Evolutionary conservation across 2,113 vertebrate genomes (phyloP), one percentile per base, ranked within the genome.

Genomic region (Oophaga pumilio): DNA sequence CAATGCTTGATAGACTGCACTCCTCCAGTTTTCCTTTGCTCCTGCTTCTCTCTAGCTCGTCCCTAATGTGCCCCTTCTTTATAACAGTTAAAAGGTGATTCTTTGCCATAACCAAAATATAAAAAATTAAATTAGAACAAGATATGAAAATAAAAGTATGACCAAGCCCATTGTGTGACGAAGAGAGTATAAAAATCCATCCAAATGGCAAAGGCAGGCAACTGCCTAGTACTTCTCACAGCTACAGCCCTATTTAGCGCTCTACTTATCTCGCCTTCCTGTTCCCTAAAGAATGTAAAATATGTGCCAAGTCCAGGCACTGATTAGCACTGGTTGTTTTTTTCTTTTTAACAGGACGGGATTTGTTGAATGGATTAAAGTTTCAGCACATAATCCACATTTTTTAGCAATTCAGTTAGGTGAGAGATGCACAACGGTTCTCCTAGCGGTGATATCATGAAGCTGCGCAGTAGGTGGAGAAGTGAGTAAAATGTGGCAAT

Each of bases 301-400:
- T 68, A 86, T 86, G 85, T 78, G 85, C 85, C 60, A 78, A 78
- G 85, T 86, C 22, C 85, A 86, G 76, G 85, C 85, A 86, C 85
- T 24, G 85, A 86, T 86, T 86, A 76, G 85, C 60, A 78, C 85
- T 78, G 74, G 85, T 86, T 86, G 26, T 78, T 24, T 33, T 86
- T 79, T 26, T 28, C 12, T 7, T 7, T 86, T 64, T 76, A 79
- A 78, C 85, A 79, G 85, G 85, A 86, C 78, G 76, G 85, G 85
- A 86, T 86, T 86, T 86, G 85, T 77, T 86, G 76, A 60, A 66
- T 50, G 73, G 85, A 86, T 86, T 86, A 86, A 86, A 86, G 85
- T 86, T 60, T 86, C 74, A 86, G 68, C 85, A 86, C 74, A 86
- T 86, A 86, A 86, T 86, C 60, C 85, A 79, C 85, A 86, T 86